Base-by-base conservation (phyloP, 2,888 invertebrate genomes). In the Cylindroiulus punctatus region DNA sequence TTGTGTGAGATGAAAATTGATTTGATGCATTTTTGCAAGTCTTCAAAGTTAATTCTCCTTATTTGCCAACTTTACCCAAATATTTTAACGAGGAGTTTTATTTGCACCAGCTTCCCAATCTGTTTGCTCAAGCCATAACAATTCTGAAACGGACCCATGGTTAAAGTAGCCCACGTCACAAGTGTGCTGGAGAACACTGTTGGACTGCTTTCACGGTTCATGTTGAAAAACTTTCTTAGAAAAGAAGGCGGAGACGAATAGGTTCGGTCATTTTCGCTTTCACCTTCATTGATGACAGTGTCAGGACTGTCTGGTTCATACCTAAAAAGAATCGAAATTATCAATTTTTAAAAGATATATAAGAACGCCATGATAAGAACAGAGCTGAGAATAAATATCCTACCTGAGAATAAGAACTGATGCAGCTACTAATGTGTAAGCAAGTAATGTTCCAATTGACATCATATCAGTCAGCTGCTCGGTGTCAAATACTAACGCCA, bases 391-490 rank as follows among this genome's bases (percentile, higher is more conserved):
- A 8, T 17, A 14, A 81, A 3, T 26, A 81, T 81, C 81, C 81
- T 87, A 89, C 89, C 89, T 88, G 17, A 92, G 89, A 44, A 92
- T 89, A 36, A 92, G 90, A 14, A 92, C 91, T 87, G 90, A 90
- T 17, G 91, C 90, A 4, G 92, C 91, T n/a, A 92, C 92, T 44
- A 92, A 90, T 3, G 92, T 91, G 88, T 92, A 92, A 1, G 91
- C 90, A 88, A 91, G 88, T 14, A 91, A 88, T 1, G 90, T 90
- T 17, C 91, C 91, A 87, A 92, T 92, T n/a, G 92, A 92, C 91
- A 93, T 91, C 89, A 92, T 92, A 87, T 92, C 91, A 12, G 92
- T 91, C 32, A 92, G 89, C 3, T 90, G 90, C 14, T 91, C 90
- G 52, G 92, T 90, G 88, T 92, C 91, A 88, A 92, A 91, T 17